A percentile compares a stretch with the other conserved stretches of the same genome.
Evolutionary conservation across 2,888 invertebrate genomes (phyloP).

Genomic region (Mystacides longicornis): DNA sequence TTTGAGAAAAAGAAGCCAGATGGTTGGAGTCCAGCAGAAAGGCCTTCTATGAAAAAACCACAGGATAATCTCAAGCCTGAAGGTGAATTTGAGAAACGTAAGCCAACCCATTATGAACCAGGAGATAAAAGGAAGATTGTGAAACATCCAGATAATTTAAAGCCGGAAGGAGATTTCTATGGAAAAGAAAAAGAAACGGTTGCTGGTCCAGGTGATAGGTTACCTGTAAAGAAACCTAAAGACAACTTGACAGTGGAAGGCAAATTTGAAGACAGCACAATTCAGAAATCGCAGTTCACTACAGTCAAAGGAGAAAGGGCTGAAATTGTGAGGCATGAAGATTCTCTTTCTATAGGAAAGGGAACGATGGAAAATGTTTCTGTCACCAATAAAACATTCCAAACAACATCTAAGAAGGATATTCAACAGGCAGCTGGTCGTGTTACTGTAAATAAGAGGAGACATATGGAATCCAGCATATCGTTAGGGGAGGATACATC

Average conservation of each 20-base stretch:
- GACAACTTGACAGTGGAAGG: constrained; percentile 48
- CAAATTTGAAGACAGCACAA: constrained; percentile 48
- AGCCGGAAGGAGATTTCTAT: constrained; percentile 44
- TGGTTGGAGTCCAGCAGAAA: constrained; percentile 39
- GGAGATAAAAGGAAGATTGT: constrained; percentile 48
- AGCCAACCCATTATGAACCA: constrained; percentile 34
- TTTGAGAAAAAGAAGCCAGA: constrained; percentile 35
- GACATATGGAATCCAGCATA: constrained; percentile 62
- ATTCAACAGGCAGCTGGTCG: constrained; percentile 40
- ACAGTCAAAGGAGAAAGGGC: constrained; percentile 45
- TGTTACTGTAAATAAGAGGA: constrained; percentile 48
- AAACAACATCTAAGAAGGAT: constrained; percentile 51
- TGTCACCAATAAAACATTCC: constrained; percentile 47
- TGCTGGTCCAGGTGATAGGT: constrained; percentile 43
- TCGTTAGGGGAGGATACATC: constrained; percentile 51
- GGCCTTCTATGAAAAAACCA: constrained; percentile 33
- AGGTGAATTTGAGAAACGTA: constrained; percentile 35
- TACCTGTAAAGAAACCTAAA: constrained; percentile 35
- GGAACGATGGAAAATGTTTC: constrained; percentile 49
- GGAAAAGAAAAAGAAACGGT: constrained; percentile 35
- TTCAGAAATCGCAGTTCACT: constrained; percentile 48
- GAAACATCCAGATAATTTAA: constrained; percentile 38
- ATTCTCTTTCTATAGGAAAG: constrained; percentile 54
- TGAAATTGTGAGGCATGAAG: constrained; percentile 50
- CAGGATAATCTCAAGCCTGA: constrained; percentile 36